Base-by-base conservation (phyloP, 2,888 invertebrate genomes). In the Chymomyza fuscimana region DNA sequence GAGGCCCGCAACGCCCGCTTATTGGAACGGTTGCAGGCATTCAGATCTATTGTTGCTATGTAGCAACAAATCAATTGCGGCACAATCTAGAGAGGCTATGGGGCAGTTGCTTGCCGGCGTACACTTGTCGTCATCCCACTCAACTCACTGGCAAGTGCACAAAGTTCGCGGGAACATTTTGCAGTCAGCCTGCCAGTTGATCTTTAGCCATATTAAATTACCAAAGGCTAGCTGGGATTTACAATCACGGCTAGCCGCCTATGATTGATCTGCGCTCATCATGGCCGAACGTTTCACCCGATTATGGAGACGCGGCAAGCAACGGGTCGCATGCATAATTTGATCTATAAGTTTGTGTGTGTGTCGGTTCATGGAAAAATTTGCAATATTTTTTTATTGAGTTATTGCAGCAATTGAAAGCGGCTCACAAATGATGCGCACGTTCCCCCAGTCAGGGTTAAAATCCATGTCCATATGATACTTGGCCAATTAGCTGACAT, bases 161-260 rank as follows among this genome's bases (percentile, higher is more conserved):
- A 81, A 83, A 87, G 82, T 89, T 89, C 88, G 86, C 86, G 89
- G 86, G 89, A 86, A 86, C 68, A 82, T 82, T 80, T 79, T 77
- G 72, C 76, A n/a, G 77, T 79, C 86, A 52, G 25, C 50, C 16
- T 12, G 76, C 77, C 78, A 73, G 64, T 80, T 88, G 87, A 88
- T 85, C 85, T 85, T 85, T 88, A 85, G 86, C 87, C 87, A 88
- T 85, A 85, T 85, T 85, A 85, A 88, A 85, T 88, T 88, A 88
- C 86, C 81, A 85, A 78, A 87, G 83, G 74, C 81, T 76, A 77
- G 72, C 72, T 52, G 71, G 2, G 25, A 40, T 25, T 40, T 19
- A 22, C 32, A 36, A 9, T n/a, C 46, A 12, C 58, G 58, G 46
- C 56, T 40, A 10, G 29, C 25, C 32, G 68, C 76, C 72, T 84